phyloP scores from a whole-genome alignment of 2,113 vertebrate species.

The Podarcis raffonei region DNA sequence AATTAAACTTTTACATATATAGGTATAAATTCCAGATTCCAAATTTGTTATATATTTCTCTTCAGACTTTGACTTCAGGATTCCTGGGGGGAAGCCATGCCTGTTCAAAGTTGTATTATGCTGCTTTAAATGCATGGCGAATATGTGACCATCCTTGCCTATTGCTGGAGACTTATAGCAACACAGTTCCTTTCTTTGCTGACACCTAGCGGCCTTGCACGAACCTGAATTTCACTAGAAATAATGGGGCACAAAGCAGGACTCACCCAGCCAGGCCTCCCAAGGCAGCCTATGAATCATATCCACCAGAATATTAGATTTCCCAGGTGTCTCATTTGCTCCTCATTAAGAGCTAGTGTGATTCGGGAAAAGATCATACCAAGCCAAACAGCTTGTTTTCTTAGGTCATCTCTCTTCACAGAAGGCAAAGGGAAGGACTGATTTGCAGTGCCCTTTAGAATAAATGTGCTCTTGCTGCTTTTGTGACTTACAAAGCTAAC shows the following conservation, averaged over 20 bases:
- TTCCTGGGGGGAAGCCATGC: neutral
- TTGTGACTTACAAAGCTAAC: neutral
- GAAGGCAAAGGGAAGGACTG: neutral
- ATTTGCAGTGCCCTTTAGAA: neutral
- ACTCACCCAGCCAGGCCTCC: neutral
- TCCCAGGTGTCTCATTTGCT: neutral
- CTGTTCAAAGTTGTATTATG: neutral
- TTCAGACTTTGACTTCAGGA: no score
- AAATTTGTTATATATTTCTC: no score
- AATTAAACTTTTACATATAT: no score
- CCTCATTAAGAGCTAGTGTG: neutral
- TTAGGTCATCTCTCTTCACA: neutral
- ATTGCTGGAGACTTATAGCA: neutral
- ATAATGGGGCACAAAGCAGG: neutral
- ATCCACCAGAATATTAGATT: neutral
- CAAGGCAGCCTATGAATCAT: neutral
- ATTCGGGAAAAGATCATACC: neutral
- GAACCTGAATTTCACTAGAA: neutral
- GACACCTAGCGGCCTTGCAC: neutral
- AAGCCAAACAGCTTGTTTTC: neutral
- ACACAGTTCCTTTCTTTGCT: fast-evolving
- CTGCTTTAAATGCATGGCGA: neutral
- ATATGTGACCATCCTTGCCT: neutral
- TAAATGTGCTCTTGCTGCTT: neutral
- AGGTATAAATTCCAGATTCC: no score